Base-by-base conservation (phyloP, 1,140 invertebrate species). In the Drosophila tsacasi region DNA sequence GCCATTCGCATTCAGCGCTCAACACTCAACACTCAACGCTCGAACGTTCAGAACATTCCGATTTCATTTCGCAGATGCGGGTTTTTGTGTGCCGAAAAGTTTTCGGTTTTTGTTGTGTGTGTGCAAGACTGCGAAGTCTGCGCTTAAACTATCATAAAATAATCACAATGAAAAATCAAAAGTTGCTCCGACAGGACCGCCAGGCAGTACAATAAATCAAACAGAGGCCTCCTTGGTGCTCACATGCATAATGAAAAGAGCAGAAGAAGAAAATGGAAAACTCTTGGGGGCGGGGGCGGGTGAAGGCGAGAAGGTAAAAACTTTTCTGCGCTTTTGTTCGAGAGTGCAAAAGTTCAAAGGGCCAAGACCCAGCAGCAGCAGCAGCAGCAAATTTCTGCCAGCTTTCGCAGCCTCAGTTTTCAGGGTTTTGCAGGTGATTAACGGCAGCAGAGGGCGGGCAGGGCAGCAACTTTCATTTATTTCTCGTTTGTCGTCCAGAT, bases 131-230 rank as follows among this genome's bases (percentile, higher is more conserved):
- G 67, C 66, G 59, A 73, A 68, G 72, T 69, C 77, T 77, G 49
- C 58, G 81, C 81, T 71, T 78, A 75, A 89, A 72, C 84, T 89
- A 89, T 87, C 81, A 89, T 84, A 89, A 87, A 87, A 87, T 87
- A 89, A 89, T 83, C 84, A 87, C 84, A 87, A 89, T 89, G 74
- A 83, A 67, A 83, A 84, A 75, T 71, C 77, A 89, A 84, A 87
- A 87, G 81, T 87, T 87, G 74, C 39, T 27, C 60, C 47, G 49
- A 19, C 47, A 55, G 66, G 47, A 66, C 59, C 30, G 52, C 52
- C 67, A 71, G 64, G 75, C 63, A 50, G 35, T 57, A 78, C 63
- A 83, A 83, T 89, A 87, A 87, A 86, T 89, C 84, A 80, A 83
- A 77, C 50, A 37, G 32, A 73, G 55, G 61, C 66, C 62, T 49